Evolutionary conservation across 2,888 invertebrate genomes (phyloP), one percentile per base, ranked within the genome.

Genomic region (Pyrrhosoma nymphula): DNA sequence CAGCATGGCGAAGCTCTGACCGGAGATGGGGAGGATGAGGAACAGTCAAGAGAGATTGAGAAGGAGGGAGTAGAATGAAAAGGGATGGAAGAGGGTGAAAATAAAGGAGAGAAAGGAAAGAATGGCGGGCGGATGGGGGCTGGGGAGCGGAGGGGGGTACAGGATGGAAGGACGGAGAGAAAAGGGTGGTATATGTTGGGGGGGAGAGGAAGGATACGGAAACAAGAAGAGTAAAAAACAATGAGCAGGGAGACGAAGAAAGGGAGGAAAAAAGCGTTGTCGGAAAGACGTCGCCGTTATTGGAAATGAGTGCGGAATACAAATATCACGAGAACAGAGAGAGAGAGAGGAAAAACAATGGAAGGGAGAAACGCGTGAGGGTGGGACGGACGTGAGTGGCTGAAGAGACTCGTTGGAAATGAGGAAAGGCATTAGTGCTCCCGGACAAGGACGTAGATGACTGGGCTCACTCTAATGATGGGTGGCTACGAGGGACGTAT

Each of bases 221-320:
- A 82, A 35, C 60, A 39, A 91, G 63, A 26, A 91, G 39, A 63
- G 63, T 69, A 39, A 91, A 60, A 91, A 35, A 82, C 10, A 35
- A 16, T 30, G 12, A 16, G 35, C 30, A 82, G 26, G 23, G 63
- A 63, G 47, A 75, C 26, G 39, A 55, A 30, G 56, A 69, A 63
- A n/a, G 39, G 55, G 12, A 55, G 89, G 16, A 47, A 89, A 89
- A 56, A 89, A 26, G 89, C 55, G 91, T 23, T 63, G 91, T 69
- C 69, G 93, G 47, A 89, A 89, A 56, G 93, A 63, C 69, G 93
- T 93, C 93, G 69, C 75, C 69, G 69, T 93, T 93, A 93, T 93
- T 93, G 93, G 93, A 93, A 93, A 63, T 93, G 93, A 93, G 93
- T 39, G 69, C 69, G 39, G 93, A 93, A 93, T 93, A 93, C 93